Base-by-base conservation (phyloP, 2,113 vertebrate genomes). In the Boleophthalmus pectinirostris region DNA sequence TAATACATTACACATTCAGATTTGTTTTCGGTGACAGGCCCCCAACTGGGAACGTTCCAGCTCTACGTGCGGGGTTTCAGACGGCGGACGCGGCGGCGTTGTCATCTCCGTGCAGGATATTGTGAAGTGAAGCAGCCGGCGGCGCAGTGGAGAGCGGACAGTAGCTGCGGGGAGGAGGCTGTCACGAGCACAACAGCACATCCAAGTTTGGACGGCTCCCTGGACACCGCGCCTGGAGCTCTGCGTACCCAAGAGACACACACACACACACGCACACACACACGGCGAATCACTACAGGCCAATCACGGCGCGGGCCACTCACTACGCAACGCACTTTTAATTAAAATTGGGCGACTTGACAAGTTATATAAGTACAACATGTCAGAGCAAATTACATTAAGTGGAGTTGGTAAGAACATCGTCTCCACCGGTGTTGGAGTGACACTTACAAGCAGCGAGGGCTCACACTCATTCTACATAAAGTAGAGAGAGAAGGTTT, bases 111-210 rank as follows among this genome's bases (percentile, higher is more conserved):
- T 9, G 51, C 29, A 54, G 65, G 72, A 75, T 75, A 74, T 70
- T 83, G 83, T 23, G 69, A 85, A 83, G 84, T 75, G 77, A 87
- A 82, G 74, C 82, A 86, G 85, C 85, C 87, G 87, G 85, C 83
- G 77, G 77, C 79, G 70, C 72, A 68, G 74, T 83, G 81, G 68
- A 80, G 81, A 84, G 81, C 65, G 72, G 70, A 74, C 82, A 82
- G 68, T 61, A 82, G 78, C 87, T 85, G 85, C 77, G 53, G 82
- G 90, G 80, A 87, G 73, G 83, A 83, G 66, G 80, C 67, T 91
- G 89, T 86, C 89, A 87, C 85, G 84, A 60, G 12, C 8, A 35
- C 90, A 90, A 90, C 79, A 87, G 84, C 89, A 88, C 85, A 85
- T 77, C 84, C 85, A 78, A 81, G 72, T 58, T 75, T 78, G 82